phyloP scores from a whole-genome alignment of 2,888 invertebrate species.

The Ethmia dodecea region DNA sequence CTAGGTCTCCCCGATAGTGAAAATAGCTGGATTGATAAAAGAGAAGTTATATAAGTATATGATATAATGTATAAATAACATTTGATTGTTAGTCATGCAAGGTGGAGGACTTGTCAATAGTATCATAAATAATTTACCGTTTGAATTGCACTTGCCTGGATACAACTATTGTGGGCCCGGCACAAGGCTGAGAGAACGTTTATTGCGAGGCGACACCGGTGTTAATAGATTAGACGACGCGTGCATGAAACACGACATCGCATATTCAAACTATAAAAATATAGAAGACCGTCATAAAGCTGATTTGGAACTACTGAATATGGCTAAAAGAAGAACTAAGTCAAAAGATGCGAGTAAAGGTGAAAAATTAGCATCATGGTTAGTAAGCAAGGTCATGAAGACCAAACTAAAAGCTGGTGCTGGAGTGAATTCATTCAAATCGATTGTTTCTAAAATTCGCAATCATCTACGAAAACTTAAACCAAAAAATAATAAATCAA shows the following conservation, averaged over 20 bases:
- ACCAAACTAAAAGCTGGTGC: constrained; percentile 6
- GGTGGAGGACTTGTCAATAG: constrained; percentile 7
- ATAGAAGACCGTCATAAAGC: constrained; percentile 27
- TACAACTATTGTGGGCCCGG: constrained; percentile 12
- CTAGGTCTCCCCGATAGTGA: constrained; percentile 25
- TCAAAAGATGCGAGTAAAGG: constrained; percentile 9
- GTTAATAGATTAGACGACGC: constrained; percentile 12
- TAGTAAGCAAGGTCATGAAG: constrained; percentile 12
- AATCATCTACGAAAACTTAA: not conserved
- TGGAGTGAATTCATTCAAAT: constrained; percentile 1
- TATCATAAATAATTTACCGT: constrained; percentile 9
- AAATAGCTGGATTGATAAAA: constrained; percentile 11
- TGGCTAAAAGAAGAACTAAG: constrained; percentile 24
- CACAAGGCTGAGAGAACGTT: constrained; percentile 8
- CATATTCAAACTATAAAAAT: constrained; percentile 10
- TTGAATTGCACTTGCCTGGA: constrained; percentile 7
- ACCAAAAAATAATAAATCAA: not conserved
- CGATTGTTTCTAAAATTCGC: not conserved
- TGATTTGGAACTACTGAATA: constrained; percentile 30
- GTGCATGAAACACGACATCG: constrained; percentile 12
- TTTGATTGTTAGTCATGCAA: constrained; percentile 2
- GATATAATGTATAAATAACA: not conserved
- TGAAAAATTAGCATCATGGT: constrained; percentile 11
- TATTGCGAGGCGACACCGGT: constrained; percentile 10
- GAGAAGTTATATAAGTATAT: too few species aligned